Base-by-base conservation (phyloP, 2,113 vertebrate species). In the Upupa epops region DNA sequence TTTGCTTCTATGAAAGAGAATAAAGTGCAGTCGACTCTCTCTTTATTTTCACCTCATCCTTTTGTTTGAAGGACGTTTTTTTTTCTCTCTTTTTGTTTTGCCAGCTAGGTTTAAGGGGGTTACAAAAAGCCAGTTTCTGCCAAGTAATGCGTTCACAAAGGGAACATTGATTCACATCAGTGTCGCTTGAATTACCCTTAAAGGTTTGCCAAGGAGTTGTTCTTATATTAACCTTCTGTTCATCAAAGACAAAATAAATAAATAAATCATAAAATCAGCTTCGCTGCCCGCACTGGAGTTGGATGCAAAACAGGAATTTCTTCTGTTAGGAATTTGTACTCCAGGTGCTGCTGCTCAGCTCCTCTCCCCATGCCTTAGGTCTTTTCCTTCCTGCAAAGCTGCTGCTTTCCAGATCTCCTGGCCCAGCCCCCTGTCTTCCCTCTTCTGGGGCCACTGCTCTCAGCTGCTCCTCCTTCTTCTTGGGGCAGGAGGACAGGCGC, bases 1-100 rank as follows among this genome's bases (percentile, higher is more conserved):
- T 99, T 99, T 99, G 99, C 98, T 98, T 98, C 98, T 98, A 98
- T 98, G 98, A 98, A 98, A 98, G 98, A 97, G 98, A 98, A 98
- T 98, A 98, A 98, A 98, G 98, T 98, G 98, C 97, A 98, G 98
- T 98, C 97, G 81, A 95, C 95, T 96, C 96, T 96, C 97, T 98
- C 97, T 98, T 97, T 98, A 98, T 99, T 99, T 99, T 99, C 98
- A 98, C 98, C 98, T 99, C 98, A 98, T 97, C 97, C 97, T 97
- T 98, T 98, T 98, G 98, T 99, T 98, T 98, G 98, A 98, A 98
- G 98, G 98, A 97, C 98, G 93, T 98, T 88, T 94, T 94, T 95
- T 89, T 91, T 79, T 63, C n/a, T 81, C 94, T 93, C 96, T 96
- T 97, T 97, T 96, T 98, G 98, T 99, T 97, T 98, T 98, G 97